These are phyloP conservation scores for Cotesia vestalis DNA, from an alignment of 1,140 invertebrate species.

Conservation along the genomic window DNA sequence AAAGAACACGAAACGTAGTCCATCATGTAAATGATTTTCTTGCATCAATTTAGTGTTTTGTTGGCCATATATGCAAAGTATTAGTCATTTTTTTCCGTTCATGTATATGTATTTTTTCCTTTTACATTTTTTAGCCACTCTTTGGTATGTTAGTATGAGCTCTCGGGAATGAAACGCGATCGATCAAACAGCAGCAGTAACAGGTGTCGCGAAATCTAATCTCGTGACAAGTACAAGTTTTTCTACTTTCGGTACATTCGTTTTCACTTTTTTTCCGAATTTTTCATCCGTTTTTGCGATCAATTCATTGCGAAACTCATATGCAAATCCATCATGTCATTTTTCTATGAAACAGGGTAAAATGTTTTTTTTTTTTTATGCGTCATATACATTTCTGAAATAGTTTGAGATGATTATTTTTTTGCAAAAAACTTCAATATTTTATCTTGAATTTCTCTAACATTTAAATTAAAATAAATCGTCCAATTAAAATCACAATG, in stretches of 20 bases:
- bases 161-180: constrained; percentile 53
- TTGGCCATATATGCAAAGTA: neutral
- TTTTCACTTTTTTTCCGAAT: constrained; percentile 28
- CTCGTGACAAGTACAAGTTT: constrained; percentile 58
- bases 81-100: neutral
- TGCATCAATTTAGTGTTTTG: neutral
- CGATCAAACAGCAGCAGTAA: constrained; percentile 61
- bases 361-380: neutral
- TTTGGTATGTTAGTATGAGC: constrained; percentile 36
- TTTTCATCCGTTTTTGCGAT: constrained; percentile 23
- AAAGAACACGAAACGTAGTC: neutral
- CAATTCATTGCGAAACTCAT: neutral
- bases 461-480: too few species aligned
- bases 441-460: too few species aligned
- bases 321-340: neutral
- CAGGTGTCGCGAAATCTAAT: constrained; percentile 51
- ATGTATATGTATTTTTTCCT: constrained; percentile 34
- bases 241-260: constrained; percentile 54
- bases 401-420: neutral
- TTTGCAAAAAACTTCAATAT: too few species aligned
- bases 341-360: neutral
- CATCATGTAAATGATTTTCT: constrained; percentile 1
- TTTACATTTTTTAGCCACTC: constrained; percentile 9
- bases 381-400: neutral
- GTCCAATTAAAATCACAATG: too few species aligned